Base-by-base conservation (phyloP, 2,797 vertebrate genomes). In the Gymnocypris eckloni region DNA sequence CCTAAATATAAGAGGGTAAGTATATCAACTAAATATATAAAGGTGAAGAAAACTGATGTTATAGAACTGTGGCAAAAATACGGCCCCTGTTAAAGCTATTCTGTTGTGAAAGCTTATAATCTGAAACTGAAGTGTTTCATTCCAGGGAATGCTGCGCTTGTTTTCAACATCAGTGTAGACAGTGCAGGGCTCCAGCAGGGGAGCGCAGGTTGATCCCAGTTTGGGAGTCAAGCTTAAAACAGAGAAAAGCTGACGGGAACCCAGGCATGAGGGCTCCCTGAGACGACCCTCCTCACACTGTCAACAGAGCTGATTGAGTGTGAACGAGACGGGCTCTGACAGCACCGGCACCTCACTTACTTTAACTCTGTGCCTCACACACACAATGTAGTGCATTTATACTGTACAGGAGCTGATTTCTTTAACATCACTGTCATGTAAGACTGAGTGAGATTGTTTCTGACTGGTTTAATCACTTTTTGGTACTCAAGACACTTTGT, bases 251-350 rank as follows among this genome's bases (percentile, higher is more conserved):
- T 83, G 67, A 75, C 45, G 43, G 69, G 39, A 66, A 22, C 41
- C 22, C 84, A 25, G 69, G 22, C 28, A 39, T 64, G 77, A 81
- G 78, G 39, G 69, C 78, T 66, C 22, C 45, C 59, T 20, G 82
- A 76, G 59, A 83, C 72, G 82, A 77, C 56, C 82, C 43, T 75
- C 71, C 72, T 83, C 72, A 83, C 72, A 64, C 82, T 76, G 82
- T 83, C 82, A 76, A 13, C 82, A 52, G 59, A 76, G 72, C 45
- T 83, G 82, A 83, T 67, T 41, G 82, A 83, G 81, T 72, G 33
- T 83, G 71, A 83, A 83, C 59, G 43, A 83, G 71, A 76, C 71
- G 13, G 45, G 56, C 20, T 39, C 72, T 77, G 82, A 83, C 82
- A 83, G 59, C 45, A 25, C 33, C 28, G 6, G 56, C 45, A 83